Conservation (phyloP, 2,888 invertebrate genomes). For the Pristionchus entomophagus region DNA sequence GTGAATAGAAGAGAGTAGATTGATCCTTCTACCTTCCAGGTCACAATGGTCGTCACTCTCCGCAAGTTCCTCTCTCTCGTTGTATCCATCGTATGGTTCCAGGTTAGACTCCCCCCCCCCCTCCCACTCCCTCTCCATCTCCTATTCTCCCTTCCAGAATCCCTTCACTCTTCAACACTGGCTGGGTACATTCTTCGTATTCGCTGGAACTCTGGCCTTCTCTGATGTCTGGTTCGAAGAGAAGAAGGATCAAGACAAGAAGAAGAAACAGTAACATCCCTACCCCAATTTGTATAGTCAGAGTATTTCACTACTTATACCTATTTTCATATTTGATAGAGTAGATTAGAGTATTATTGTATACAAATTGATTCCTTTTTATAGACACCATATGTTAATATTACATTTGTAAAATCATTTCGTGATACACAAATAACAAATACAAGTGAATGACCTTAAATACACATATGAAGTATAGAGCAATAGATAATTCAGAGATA, state of each 20-base stretch:
- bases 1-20: neutral
- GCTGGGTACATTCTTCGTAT: conserved; percentile 91
- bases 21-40: conserved; percentile 88
- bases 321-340: too few relatives aligned
- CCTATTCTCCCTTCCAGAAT: conserved; percentile 85
- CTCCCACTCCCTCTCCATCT: neutral
- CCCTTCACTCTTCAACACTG: conserved; percentile 93
- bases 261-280: conserved; percentile 50
- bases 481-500: neutral
- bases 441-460: too few relatives aligned
- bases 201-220: conserved; percentile 92
- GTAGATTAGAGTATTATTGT: too few relatives aligned
- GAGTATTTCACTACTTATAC: too few relatives aligned
- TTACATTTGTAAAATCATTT: too few relatives aligned
- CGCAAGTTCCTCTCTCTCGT: conserved; percentile 94
- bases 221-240: conserved; percentile 81
- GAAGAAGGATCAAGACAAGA: conserved; percentile 55
- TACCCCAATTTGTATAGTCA: neutral
- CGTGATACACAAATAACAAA: too few relatives aligned
- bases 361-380: too few relatives aligned
- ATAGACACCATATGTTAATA: too few relatives aligned
- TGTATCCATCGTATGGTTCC: conserved; percentile 85
- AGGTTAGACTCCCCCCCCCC: conserved; percentile 30
- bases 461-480: neutral
- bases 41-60: conserved; percentile 94